Percentiles rank a stretch among this genome's conserved stretches.
Evolutionary conservation across 2,888 invertebrate genomes (phyloP).

Genomic region (Drosophila phalerata): DNA sequence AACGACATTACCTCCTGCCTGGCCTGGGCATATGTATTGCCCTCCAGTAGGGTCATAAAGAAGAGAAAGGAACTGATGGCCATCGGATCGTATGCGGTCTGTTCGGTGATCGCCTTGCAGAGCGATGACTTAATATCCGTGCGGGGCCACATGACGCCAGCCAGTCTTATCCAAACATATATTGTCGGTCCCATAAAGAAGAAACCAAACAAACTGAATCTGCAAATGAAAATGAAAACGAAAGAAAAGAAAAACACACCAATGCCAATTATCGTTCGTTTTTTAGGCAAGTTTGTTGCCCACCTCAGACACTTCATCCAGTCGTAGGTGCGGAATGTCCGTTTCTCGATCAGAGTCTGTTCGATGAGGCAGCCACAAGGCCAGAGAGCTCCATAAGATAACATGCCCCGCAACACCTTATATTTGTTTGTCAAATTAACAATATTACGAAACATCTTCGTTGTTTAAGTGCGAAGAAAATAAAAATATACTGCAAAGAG

Average conservation of each 20-base stretch:
- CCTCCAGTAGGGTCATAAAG: slow-evolving; percentile 88
- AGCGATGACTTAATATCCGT: slow-evolving; percentile 84
- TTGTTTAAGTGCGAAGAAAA: slow-evolving; percentile 20
- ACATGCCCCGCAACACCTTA: slow-evolving; percentile 87
- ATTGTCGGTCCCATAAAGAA: slow-evolving; percentile 90
- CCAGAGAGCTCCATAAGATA: slow-evolving; percentile 88
- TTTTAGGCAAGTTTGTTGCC: slow-evolving; percentile 25
- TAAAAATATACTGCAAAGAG: slow-evolving; percentile 36
- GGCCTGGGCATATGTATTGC: slow-evolving; percentile 86
- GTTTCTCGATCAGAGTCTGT: slow-evolving; percentile 86
- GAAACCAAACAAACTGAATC: slow-evolving; percentile 89
- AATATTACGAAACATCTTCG: slow-evolving; percentile 84
- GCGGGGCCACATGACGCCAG: slow-evolving; percentile 86
- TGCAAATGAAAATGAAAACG: slow-evolving; percentile 42
- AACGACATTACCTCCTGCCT: slow-evolving; percentile 85
- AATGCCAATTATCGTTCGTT: slow-evolving; percentile 32
- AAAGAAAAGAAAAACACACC: background rate
- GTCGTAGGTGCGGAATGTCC: slow-evolving; percentile 86
- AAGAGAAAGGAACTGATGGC: slow-evolving; percentile 88
- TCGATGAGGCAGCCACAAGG: slow-evolving; percentile 87
- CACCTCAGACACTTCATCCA: slow-evolving; percentile 87
- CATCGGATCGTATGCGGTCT: slow-evolving; percentile 88
- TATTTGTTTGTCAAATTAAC: slow-evolving; percentile 86
- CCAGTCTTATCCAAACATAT: slow-evolving; percentile 89
- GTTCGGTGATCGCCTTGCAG: slow-evolving; percentile 86